Percentiles rank a stretch among this genome's conserved stretches.
phyloP scores from a whole-genome alignment of 1,140 invertebrate species.

The Drosophila hydei region DNA sequence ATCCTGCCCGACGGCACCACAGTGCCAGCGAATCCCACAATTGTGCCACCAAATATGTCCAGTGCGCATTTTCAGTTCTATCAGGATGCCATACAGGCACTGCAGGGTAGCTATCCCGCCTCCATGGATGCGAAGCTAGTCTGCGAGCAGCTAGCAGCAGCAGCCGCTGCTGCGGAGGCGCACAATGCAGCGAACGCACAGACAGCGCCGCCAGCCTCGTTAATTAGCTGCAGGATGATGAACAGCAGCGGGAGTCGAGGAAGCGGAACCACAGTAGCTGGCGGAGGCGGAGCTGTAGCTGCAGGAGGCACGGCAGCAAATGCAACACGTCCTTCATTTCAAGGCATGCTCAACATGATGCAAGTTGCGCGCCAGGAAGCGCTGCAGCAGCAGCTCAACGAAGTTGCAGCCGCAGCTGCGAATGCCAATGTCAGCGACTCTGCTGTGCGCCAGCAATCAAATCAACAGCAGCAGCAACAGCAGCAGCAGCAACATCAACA shows the following conservation, averaged over 20 bases:
- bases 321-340: constrained; percentile 51
- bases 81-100: constrained; percentile 75
- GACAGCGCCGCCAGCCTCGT: constrained; percentile 21
- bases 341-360: constrained; percentile 71
- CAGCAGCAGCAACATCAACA: constrained; percentile 14
- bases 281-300: not conserved
- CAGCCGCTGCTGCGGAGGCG: constrained; percentile 35
- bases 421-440: constrained; percentile 19
- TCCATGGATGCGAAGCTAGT: constrained; percentile 66
- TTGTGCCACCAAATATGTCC: constrained; percentile 76
- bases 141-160: constrained; percentile 64
- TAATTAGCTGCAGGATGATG: constrained; percentile 47
- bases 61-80: constrained; percentile 77
- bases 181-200: not conserved
- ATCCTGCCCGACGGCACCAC: constrained; percentile 57
- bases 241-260: constrained; percentile 31
- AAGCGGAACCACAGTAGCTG: constrained; percentile 17
- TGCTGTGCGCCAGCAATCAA: not conserved
- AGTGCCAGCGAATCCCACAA: constrained; percentile 53
- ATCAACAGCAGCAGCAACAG: not conserved
- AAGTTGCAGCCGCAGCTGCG: constrained; percentile 39
- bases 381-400: constrained; percentile 60
- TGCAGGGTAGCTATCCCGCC: constrained; percentile 58
- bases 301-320: not conserved
- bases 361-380: constrained; percentile 56